phyloP scores from a whole-genome alignment of 1,140 invertebrate genomes.

The Drosophila trapezifrons region DNA sequence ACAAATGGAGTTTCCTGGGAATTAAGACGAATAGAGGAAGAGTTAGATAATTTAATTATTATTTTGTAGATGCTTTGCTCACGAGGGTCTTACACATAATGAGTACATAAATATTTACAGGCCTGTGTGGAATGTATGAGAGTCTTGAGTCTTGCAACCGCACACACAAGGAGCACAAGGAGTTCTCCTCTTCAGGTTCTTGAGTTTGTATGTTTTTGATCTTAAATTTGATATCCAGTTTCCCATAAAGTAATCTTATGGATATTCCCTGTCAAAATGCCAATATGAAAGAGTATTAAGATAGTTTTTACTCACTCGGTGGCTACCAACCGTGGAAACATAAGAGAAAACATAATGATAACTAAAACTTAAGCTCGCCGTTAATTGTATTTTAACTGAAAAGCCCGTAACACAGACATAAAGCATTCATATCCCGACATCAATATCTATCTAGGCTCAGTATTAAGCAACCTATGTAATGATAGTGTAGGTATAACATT shows the following conservation, averaged over 20 bases:
- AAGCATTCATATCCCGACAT: not conserved
- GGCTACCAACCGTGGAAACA: not conserved
- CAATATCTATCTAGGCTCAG: not conserved
- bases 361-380: not conserved
- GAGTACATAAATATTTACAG: constrained; percentile 52
- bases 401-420: not conserved
- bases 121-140: constrained; percentile 14
- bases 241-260: not conserved
- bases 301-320: not conserved
- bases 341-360: not conserved
- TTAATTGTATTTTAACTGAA: not conserved
- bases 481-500: constrained; percentile 9
- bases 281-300: not conserved
- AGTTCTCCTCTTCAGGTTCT: not conserved
- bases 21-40: not conserved
- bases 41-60: not conserved
- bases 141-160: constrained; percentile 2
- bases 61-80: not conserved
- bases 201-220: not conserved
- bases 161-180: not conserved
- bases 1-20: constrained; percentile 80
- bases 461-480: not conserved
- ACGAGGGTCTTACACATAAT: constrained; percentile 27
- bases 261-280: constrained; percentile 5
- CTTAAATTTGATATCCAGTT: not conserved